These are phyloP conservation scores for Microcaecilia unicolor DNA, from an alignment of 2,797 vertebrate genomes.

Conservation along the genomic window DNA sequence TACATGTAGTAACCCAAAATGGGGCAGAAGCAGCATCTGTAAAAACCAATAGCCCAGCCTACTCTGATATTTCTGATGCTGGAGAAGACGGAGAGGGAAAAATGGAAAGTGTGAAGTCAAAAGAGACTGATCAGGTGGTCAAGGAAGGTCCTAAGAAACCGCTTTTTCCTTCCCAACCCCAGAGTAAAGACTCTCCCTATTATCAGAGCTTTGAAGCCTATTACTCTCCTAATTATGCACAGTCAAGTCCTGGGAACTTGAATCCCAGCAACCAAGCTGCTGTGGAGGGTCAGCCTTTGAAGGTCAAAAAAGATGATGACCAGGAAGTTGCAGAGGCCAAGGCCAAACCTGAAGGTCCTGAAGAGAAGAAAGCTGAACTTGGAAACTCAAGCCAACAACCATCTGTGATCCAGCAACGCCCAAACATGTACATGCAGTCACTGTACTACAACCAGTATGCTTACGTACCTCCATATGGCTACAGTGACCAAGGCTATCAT, in stretches of 20 bases:
- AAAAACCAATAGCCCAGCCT: slow-evolving; percentile 94
- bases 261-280: slow-evolving; percentile 53
- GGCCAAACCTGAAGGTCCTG: slow-evolving; percentile 73
- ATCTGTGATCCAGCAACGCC: slow-evolving; percentile 92
- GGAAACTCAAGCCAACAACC: slow-evolving; percentile 71
- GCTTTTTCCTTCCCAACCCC: slow-evolving; percentile 76
- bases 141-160: slow-evolving; percentile 92
- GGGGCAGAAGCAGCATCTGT: slow-evolving; percentile 90
- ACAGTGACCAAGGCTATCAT: slow-evolving; percentile 91
- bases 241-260: slow-evolving; percentile 80
- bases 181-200: slow-evolving; percentile 88
- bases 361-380: slow-evolving; percentile 83
- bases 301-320: slow-evolving; percentile 90
- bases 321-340: slow-evolving; percentile 77
- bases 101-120: slow-evolving; percentile 71
- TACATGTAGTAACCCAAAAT: slow-evolving; percentile 85
- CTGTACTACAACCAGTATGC: slow-evolving; percentile 97
- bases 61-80: slow-evolving; percentile 95
- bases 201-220: slow-evolving; percentile 86
- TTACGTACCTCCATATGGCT: slow-evolving; percentile 89
- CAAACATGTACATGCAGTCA: slow-evolving; percentile 97
- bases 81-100: slow-evolving; percentile 94
- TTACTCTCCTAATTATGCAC: slow-evolving; percentile 87
- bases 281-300: slow-evolving; percentile 64
- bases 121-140: slow-evolving; percentile 78